phyloP scores from a whole-genome alignment of 2,888 invertebrate species.

The Pheosia gnoma region DNA sequence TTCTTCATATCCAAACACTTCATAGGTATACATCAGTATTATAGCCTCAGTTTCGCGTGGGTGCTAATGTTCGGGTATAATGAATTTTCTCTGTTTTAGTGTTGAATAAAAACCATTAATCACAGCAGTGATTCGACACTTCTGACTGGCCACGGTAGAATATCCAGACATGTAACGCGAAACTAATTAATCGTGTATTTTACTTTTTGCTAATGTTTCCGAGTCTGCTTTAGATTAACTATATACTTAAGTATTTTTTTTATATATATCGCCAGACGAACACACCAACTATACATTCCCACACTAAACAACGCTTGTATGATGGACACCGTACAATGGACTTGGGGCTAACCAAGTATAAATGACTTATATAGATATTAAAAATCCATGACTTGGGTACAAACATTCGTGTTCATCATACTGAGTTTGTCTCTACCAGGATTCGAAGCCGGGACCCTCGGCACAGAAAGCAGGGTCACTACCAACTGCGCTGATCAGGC shows the following conservation, averaged over 20 bases:
- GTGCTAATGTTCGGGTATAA: constrained; percentile 1
- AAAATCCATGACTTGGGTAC: no score
- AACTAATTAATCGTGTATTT: constrained; percentile 6
- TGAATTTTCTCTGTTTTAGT: constrained; percentile 5
- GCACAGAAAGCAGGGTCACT: no score
- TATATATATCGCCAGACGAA: no score
- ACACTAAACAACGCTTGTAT: no score
- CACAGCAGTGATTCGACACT: constrained; percentile 3
- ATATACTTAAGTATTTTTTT: background rate
- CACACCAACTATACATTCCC: no score
- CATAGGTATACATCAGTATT: background rate
- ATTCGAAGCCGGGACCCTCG: no score
- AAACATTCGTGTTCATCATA: no score
- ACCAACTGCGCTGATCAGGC: no score
- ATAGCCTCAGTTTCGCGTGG: background rate
- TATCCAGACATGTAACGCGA: background rate
- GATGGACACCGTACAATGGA: no score
- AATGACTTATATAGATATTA: no score
- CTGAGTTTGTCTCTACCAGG: no score
- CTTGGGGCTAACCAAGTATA: no score
- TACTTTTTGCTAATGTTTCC: constrained; percentile 5
- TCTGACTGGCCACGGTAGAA: background rate
- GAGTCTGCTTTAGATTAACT: constrained; percentile 1
- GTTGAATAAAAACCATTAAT: constrained; percentile 7
- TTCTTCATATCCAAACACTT: background rate